Evolutionary conservation across 2,888 invertebrate species (phyloP), one percentile per base, ranked within the genome.

Genomic region (Iphiclides podalirius): DNA sequence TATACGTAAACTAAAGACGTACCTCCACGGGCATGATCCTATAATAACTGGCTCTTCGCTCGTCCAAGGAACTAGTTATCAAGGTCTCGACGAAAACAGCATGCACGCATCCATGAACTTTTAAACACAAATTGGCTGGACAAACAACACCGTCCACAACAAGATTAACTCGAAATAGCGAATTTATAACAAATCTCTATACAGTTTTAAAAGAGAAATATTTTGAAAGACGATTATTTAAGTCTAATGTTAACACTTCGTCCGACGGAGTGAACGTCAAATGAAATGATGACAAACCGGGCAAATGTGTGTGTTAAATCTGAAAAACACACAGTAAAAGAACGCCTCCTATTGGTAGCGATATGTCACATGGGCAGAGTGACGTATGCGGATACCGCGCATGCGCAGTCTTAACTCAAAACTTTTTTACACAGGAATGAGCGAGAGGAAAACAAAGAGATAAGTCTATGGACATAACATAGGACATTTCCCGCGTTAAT

Each of bases 51-150:
- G 87, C 80, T 65, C 79, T 77, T 75, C 81, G 76, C 71, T 84
- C 76, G 82, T 77, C 83, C 79, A 79, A 87, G 81, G 82, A 88
- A 88, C 89, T 75, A 88, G 85, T 86, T 88, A 87, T 89, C 89
- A 89, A 89, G 89, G 89, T 87, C 89, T 86, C 72, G 82, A 75
- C 81, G 75, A 74, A 71, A 77, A 72, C 74, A 75, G 75, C 77
- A 70, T 72, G 75, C 73, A 78, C 77, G 72, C 67, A 85, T 85
- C 85, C 82, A 79, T 80, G 82, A 86, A 85, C 68, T 72, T 67
- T 44, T 58, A 61, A 31, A 72, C 81, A 79, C 81, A 79, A 77
- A 79, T 77, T 80, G 75, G 70, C 67, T 68, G 67, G 61, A 69
- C 69, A 64, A 64, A 57, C 63, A 63, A 65, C 70, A 75, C 71